Conservation (phyloP, 2,888 invertebrate species). For the Exephanes ischioxanthus region DNA sequence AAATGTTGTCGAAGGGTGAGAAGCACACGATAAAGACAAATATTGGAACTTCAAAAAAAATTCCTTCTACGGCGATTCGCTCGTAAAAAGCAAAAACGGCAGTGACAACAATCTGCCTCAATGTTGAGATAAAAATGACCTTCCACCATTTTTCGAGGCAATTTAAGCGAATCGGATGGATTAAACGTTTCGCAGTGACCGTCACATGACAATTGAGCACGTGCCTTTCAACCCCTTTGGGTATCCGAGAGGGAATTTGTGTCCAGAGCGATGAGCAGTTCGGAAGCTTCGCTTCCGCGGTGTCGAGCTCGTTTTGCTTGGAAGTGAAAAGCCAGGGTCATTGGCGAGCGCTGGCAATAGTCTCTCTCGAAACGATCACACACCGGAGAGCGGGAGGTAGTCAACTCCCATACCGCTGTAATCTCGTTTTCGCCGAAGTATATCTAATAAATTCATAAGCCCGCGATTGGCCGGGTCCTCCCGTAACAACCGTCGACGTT, state of each 20-base stretch:
- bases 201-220: constrained; percentile 27
- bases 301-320: constrained; percentile 44
- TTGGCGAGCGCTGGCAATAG: constrained; percentile 22
- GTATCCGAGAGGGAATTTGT: constrained; percentile 23
- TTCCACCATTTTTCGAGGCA: background rate
- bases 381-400: background rate
- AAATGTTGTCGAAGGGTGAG: constrained; percentile 68
- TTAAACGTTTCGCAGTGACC: constrained; percentile 36
- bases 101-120: background rate
- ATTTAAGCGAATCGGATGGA: constrained; percentile 10
- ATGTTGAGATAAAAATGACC: background rate
- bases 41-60: constrained; percentile 41
- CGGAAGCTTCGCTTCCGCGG: constrained; percentile 13
- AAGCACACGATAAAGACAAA: constrained; percentile 38
- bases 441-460: constrained; percentile 70
- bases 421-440: constrained; percentile 66
- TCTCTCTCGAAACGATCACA: constrained; percentile 37
- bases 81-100: background rate
- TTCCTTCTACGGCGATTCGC: background rate
- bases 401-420: constrained; percentile 37
- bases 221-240: constrained; percentile 48
- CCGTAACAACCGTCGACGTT: constrained; percentile 61
- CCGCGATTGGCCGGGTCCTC: constrained; percentile 59
- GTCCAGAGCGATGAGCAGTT: constrained; percentile 33
- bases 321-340: constrained; percentile 55